A percentile compares a stretch with the other conserved stretches of the same genome.
Evolutionary conservation across 2,888 invertebrate species (phyloP).

Genomic region (Limnephilus rhombicus): DNA sequence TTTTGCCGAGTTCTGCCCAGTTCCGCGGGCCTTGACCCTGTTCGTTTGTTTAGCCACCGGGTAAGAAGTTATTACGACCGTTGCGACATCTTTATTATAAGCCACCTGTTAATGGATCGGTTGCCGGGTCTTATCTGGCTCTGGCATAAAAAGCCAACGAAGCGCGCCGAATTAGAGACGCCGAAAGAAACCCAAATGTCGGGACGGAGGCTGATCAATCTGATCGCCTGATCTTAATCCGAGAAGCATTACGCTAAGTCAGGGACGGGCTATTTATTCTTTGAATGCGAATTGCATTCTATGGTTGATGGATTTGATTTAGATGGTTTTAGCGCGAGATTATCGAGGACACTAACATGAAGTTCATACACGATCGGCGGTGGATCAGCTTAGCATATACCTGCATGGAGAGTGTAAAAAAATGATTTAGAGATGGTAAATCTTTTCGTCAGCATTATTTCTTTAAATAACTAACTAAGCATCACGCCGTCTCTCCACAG

Average conservation of each 20-base stretch:
- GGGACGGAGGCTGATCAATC: slow-evolving; percentile 5
- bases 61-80: slow-evolving; percentile 26
- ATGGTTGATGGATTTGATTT: not conserved
- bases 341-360: not conserved
- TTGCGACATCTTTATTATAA: slow-evolving; percentile 29
- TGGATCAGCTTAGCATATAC: too few relatives aligned
- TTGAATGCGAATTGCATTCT: not conserved
- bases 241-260: slow-evolving; percentile 11
- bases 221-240: not conserved
- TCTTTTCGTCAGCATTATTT: too few relatives aligned
- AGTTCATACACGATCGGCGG: too few relatives aligned
- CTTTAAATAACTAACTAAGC: too few relatives aligned
- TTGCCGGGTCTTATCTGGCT: slow-evolving; percentile 9
- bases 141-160: slow-evolving; percentile 23
- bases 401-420: too few relatives aligned
- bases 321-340: not conserved
- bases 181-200: slow-evolving; percentile 10
- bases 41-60: slow-evolving; percentile 38
- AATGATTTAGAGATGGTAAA: too few relatives aligned
- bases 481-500: too few relatives aligned
- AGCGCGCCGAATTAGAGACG: slow-evolving; percentile 2
- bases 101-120: slow-evolving; percentile 35
- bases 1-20: slow-evolving; percentile 16
- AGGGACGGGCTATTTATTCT: slow-evolving; percentile 19
- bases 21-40: slow-evolving; percentile 38